Evolutionary conservation across 2,888 invertebrate species (phyloP), one percentile per base, ranked within the genome.

Genomic region (Ophion ventricosus): DNA sequence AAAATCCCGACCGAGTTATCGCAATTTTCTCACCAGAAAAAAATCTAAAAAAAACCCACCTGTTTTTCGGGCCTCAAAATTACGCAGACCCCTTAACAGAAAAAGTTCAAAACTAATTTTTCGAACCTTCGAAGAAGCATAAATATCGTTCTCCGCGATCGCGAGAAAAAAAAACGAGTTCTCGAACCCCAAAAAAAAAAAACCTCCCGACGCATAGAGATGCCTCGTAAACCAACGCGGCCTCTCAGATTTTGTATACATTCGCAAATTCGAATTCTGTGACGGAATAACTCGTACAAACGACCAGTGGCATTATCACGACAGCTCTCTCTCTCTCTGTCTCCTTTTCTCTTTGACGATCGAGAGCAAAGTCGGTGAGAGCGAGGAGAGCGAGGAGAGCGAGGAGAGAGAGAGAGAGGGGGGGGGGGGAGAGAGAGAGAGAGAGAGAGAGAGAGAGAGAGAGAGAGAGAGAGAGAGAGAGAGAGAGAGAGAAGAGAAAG

Each of bases 261-360:
- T 70, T 70, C 56, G 70, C 2, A 14, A 57, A 35, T 35, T 57
- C 56, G 57, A 72, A 20, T 14, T 57, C 14, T 69, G 25, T 57
- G 54, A 29, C 20, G 14, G 23, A 72, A 35, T 20, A 43, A 56
- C 56, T n/a, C 56, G 25, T 54, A 59, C 70, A 11, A 43, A 49
- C 59, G 29, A 72, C 20, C 25, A 20, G 26, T 11, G 49, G n/a
- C 57, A 57, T 40, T 57, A 43, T 40, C 57, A 43, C 26, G 20
- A 26, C 56, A 49, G 40, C 61, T 49, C 56, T 67, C 66, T 67
- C 54, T 67, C 49, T 25, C 25, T n/a, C 61, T 59, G 20, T 56
- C 67, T 67, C 69, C 70, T 54, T 81, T 57, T 67, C 49, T 61
- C 75, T 75, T 40, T 67, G 49, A 49, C 1, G 49, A 49, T 49